A percentile compares a stretch with the other conserved stretches of the same genome.
Conservation (phyloP, 1,140 invertebrate genomes). For the Drosophila kikkawai region DNA sequence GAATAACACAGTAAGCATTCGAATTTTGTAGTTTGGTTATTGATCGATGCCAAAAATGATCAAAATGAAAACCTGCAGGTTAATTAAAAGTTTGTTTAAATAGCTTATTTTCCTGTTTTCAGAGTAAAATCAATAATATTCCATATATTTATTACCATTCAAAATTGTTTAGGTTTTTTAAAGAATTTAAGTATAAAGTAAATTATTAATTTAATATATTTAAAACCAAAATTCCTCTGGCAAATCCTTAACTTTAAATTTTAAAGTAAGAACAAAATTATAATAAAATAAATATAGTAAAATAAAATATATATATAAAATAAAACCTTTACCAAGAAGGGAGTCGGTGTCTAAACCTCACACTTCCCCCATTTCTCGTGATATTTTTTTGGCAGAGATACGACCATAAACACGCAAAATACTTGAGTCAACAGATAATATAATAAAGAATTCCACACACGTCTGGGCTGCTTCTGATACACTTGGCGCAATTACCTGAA, state of each 20-base stretch:
- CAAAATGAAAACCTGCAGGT: no score
- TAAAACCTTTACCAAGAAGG: not conserved
- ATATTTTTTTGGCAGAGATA: conserved; percentile 49
- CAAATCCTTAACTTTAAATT: not conserved
- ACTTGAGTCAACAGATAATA: conserved; percentile 50
- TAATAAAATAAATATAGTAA: not conserved
- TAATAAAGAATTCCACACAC: conserved; percentile 69
- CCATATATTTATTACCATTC: not conserved
- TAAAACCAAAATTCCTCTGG: no score
- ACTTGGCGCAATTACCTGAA: conserved; percentile 36
- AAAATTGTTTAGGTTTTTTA: no score
- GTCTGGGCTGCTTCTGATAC: conserved; percentile 45
- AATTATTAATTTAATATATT: no score
- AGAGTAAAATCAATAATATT: not conserved
- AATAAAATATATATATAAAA: not conserved
- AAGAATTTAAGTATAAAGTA: no score
- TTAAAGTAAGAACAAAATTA: not conserved
- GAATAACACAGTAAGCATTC: no score
- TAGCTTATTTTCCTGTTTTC: not conserved
- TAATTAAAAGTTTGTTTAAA: no score
- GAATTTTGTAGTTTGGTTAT: no score
- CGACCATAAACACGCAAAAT: conserved; percentile 43
- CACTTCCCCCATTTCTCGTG: not conserved
- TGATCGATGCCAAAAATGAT: no score
- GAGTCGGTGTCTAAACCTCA: not conserved